Evolutionary conservation across 2,888 invertebrate genomes (phyloP), one percentile per base, ranked within the genome.

Genomic region (Slavum lentiscoides): DNA sequence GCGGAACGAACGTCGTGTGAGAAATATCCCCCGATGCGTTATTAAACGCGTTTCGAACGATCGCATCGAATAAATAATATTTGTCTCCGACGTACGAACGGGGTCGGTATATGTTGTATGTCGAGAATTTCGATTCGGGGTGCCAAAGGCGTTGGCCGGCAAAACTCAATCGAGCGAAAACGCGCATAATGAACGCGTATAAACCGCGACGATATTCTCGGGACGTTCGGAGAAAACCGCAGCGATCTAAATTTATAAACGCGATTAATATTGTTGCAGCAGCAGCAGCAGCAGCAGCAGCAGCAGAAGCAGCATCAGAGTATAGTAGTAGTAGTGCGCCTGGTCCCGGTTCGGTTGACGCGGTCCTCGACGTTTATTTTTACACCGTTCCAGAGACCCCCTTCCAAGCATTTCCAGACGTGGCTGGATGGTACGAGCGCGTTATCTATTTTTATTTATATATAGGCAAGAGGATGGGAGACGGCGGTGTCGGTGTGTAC

Each of bases 391-490:
- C 69, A 62, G 77, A 77, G 77, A 77, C 77, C 61, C 61, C 61
- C 76, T 69, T 69, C 76, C 69, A 58, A 77, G 69, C 53, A 17
- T 21, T 62, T 77, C 76, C 76, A 77, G 69, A 69, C 61, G 64
- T 17, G 11, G 30, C 30, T 30, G 30, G 30, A 1, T 30, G 49
- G 2, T 3, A 15, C 15, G 49, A 7, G 43, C 1, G 43, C 9
- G 43, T 43, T 49, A 13, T 49, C 77, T 77, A 77, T 77, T 77
- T 77, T 77, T 70, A 49, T 49, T 15, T 43, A 9, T 59, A 21
- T 21, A 21, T 59, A n/a, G 43, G 43, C 43, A 15, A 49, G 1
- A 13, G 13, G 49, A 15, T 3, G 3, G 3, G 49, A 43, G 43
- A 43, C 8, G 9, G 43, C 9, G 43, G 43, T 43, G 43, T 9